Percentiles rank a stretch among this genome's conserved stretches.
Evolutionary conservation across 2,888 invertebrate genomes (phyloP).

Genomic region (Tetropium fuscum): DNA sequence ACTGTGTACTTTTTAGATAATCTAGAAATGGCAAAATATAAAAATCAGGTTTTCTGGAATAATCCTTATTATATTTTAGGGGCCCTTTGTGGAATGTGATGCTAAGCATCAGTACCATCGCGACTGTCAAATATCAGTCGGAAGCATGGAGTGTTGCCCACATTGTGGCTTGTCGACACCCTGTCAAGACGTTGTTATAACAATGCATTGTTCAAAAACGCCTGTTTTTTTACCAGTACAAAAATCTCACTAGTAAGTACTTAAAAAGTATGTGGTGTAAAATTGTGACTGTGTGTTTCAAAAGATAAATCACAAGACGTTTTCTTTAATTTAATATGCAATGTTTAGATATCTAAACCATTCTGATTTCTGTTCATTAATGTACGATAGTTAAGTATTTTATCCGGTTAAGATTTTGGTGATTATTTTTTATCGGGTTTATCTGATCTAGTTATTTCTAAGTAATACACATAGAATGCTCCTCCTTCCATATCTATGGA

Average conservation of each 20-base stretch:
- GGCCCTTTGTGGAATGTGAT: conserved; percentile 85
- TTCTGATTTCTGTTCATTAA: too few relatives aligned
- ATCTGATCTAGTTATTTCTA: too few relatives aligned
- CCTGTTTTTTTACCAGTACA: conserved; percentile 75
- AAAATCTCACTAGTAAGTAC: conserved; percentile 61
- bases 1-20: too few relatives aligned
- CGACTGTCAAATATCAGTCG: conserved; percentile 71
- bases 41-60: neutral
- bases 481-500: too few relatives aligned
- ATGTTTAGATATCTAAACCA: too few relatives aligned
- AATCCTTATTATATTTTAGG: conserved; percentile 67
- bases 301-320: conserved; percentile 13
- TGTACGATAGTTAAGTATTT: too few relatives aligned
- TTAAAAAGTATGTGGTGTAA: conserved; percentile 19
- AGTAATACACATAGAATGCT: too few relatives aligned
- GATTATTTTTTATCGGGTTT: too few relatives aligned
- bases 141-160: conserved; percentile 71
- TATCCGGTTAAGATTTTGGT: too few relatives aligned
- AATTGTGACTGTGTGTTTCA: conserved; percentile 32
- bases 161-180: conserved; percentile 77
- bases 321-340: neutral
- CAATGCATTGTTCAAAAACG: conserved; percentile 73
- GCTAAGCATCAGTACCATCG: conserved; percentile 86
- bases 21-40: too few relatives aligned
- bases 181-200: conserved; percentile 71